These are phyloP conservation scores for Numenius phaeopus DNA, from an alignment of 2,797 vertebrate genomes.

Conservation along the genomic window DNA sequence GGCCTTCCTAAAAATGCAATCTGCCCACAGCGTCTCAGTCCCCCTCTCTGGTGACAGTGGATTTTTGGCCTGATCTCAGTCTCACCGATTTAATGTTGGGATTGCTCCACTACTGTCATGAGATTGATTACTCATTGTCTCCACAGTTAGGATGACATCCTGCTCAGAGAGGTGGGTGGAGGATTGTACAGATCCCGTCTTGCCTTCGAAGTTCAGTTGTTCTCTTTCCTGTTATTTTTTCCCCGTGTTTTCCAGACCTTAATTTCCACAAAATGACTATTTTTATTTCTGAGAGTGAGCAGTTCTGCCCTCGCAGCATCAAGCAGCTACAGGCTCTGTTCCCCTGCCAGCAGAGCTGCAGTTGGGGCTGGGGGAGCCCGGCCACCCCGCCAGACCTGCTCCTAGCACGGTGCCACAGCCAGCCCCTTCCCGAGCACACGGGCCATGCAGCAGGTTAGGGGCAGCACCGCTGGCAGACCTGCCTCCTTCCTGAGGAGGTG, in stretches of 20 bases:
- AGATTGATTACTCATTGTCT: neutral
- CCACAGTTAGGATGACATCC: neutral
- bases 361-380: neutral
- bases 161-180: neutral
- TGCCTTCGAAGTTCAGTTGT: neutral
- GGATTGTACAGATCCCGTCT: neutral
- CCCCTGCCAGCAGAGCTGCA: neutral
- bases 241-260: neutral
- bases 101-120: neutral
- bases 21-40: neutral
- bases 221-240: neutral
- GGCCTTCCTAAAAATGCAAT: neutral
- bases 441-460: neutral
- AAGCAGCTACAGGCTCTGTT: neutral
- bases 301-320: neutral
- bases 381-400: neutral
- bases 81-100: neutral
- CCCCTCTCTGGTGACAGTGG: neutral
- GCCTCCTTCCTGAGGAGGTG: neutral
- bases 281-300: neutral
- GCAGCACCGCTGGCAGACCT: neutral
- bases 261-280: neutral
- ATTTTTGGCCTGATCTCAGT: neutral
- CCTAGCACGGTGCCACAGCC: neutral
- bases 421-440: neutral